Evolutionary conservation across 2,888 invertebrate species (phyloP), one percentile per base, ranked within the genome.

Genomic region (Ectropis crepuscularia): DNA sequence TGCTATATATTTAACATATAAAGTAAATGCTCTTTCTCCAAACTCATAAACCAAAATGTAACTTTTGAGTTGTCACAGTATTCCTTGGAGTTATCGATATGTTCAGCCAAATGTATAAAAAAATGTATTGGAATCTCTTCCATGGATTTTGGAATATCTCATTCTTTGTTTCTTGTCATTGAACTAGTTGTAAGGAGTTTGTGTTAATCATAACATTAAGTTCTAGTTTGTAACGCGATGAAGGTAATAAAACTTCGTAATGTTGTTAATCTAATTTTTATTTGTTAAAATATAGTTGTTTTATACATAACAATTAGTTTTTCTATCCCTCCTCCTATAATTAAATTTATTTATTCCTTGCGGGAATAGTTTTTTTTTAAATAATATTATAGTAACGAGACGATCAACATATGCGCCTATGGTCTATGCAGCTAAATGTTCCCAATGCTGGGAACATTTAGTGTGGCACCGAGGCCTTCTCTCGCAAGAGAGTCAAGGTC

Each of bases 231-330:
- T 55, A 53, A 11, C 37, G 6, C 28, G 12, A 36, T 62, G 39
- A 38, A 36, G 37, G 48, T 57, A 8, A 38, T 57, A 48, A 51
- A 57, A 9, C 37, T 39, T 16, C 50, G 41, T 16, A 58, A 54
- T 36, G 49, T 63, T 50, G 59, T 59, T 59, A 47, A 63, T 53
- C 42, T 55, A 45, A 0, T 49, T 55, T 73, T 69, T 54, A 43
- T 68, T 58, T 71, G 58, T 73, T 74, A 69, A 65, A 67, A 68
- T 45, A 53, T 55, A 65, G 46, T 59, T 66, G 65, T 68, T 71
- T 69, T 65, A 53, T 68, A 63, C 36, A 38, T 46, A 63, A 42
- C 36, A 50, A 51, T 1, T 55, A 39, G 37, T 69, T 60, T n/a
- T 28, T 69, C 70, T 59, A 43, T 43, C 5, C 10, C 7, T n/a